Conservation (phyloP, 2,888 invertebrate species). For the Allolobophora icterica region DNA sequence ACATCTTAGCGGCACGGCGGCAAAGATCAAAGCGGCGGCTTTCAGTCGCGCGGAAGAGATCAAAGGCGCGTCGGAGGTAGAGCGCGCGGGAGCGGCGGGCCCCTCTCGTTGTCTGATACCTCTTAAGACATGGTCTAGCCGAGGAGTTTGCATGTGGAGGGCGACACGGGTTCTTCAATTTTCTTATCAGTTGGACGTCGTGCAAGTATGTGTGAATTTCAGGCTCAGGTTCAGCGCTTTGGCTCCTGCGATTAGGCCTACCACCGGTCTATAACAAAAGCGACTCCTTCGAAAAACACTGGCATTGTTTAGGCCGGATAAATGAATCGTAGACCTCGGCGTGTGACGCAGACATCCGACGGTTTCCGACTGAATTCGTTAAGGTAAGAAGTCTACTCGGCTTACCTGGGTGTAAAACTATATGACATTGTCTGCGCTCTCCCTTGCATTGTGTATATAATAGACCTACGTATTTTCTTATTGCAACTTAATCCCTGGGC, state of each 20-base stretch:
- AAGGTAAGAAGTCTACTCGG: not conserved
- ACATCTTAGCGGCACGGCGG: conserved; percentile 17
- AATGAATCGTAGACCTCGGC: not conserved
- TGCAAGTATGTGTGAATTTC: conserved; percentile 17
- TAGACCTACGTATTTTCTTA: too few species aligned
- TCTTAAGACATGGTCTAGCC: conserved; percentile 9
- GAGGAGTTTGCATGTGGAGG: not conserved
- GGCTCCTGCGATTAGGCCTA: not conserved
- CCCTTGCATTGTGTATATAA: too few species aligned
- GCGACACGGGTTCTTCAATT: not conserved
- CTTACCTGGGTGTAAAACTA: not conserved
- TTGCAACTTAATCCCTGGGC: too few species aligned
- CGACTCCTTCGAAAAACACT: not conserved
- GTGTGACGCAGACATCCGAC: not conserved
- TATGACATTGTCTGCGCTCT: too few species aligned
- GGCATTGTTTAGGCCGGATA: not conserved
- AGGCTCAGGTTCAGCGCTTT: not conserved
- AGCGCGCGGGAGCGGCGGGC: not conserved
- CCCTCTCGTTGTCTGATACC: not conserved
- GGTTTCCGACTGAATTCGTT: not conserved
- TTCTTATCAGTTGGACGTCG: not conserved
- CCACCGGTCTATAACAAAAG: not conserved
- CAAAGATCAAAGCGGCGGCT: conserved; percentile 1
- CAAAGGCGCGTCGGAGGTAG: not conserved
- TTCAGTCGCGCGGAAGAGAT: not conserved